Percentiles rank a stretch among this genome's conserved stretches.
phyloP scores from a whole-genome alignment of 2,113 vertebrate genomes.

The Felis chaus region DNA sequence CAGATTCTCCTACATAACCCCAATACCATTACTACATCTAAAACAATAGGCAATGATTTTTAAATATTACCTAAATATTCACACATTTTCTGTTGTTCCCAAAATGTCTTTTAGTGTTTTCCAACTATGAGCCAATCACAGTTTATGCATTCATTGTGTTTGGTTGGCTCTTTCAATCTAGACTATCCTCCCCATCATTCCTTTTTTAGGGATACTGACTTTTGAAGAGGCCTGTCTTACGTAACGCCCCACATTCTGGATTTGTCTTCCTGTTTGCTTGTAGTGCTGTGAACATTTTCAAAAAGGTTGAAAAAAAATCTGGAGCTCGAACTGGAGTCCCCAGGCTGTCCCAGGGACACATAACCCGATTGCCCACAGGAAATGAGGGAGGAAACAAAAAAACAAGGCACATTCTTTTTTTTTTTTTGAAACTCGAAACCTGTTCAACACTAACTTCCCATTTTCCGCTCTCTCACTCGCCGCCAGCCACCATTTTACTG shows the following conservation, averaged over 20 bases:
- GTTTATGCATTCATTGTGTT: neutral
- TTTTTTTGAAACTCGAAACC: neutral
- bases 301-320: neutral
- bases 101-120: neutral
- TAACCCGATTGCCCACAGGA: neutral
- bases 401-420: neutral
- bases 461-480: neutral
- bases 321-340: neutral
- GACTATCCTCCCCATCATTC: neutral
- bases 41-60: neutral
- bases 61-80: neutral
- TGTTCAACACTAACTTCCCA: neutral
- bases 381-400: neutral
- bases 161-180: conserved; percentile 22
- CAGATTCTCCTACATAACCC: neutral
- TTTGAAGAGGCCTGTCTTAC: neutral
- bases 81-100: neutral
- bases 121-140: neutral
- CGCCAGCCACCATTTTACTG: neutral
- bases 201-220: neutral
- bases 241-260: neutral
- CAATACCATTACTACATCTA: neutral
- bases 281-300: neutral
- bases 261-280: neutral
- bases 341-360: neutral